Base-by-base conservation (phyloP, 2,113 vertebrate genomes). In the Periophthalmus modestus region DNA sequence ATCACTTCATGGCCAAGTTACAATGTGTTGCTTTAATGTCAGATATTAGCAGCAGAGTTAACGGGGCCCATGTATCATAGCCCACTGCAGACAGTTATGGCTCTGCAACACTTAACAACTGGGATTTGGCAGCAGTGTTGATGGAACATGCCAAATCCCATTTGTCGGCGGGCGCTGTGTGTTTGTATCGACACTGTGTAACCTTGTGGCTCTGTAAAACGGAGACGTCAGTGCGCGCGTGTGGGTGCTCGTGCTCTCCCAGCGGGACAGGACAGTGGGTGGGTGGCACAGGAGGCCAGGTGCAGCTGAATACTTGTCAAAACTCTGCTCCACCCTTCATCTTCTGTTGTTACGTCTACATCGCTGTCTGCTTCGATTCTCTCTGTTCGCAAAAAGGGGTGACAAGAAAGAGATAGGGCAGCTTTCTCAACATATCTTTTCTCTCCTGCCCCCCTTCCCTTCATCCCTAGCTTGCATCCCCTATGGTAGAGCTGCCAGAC, bases 141-240 rank as follows among this genome's bases (percentile, higher is more conserved):
- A 91, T 90, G 90, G 91, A 93, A 91, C 89, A 88, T 82, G 89
- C 88, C 90, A 92, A 89, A 91, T 92, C 89, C 82, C 86, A 90
- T 92, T 91, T 93, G 92, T 89, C 70, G 69, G 82, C 85, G 84
- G 69, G 85, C 71, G 81, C 83, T 83, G 83, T 47, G 74, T 58
- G 73, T 85, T 86, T 83, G 85, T 89, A 91, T 93, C 76, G 89
- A 91, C 90, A 88, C 87, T 79, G 80, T 85, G 88, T 90, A 91
- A 91, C 89, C 89, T 90, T 92, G 91, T 87, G 84, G 82, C 82
- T 89, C 57, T 58, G 82, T 75, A 81, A 88, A 90, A 89, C 88
- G 36, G 82, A 92, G 86, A 86, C 82, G 76, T 81, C 61, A 67
- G 71, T 50, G 71, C 61, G 69, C 59, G 70, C 65, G 81, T 72